Percentiles rank a stretch among this genome's conserved stretches.
Evolutionary conservation across 1,140 invertebrate species (phyloP).

Genomic region (Drosophila azteca): DNA sequence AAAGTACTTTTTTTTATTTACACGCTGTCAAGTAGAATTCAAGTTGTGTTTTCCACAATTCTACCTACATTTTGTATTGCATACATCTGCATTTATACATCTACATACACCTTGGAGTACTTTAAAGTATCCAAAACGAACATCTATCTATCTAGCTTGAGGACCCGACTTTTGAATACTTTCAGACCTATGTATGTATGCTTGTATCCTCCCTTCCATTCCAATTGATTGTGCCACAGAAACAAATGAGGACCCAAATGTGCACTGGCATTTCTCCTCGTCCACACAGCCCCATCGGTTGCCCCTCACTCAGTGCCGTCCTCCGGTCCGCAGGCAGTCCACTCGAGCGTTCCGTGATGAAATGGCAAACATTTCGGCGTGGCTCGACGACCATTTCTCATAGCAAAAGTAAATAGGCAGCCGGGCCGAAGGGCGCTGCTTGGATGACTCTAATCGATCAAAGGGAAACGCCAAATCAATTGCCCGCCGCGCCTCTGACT

Average conservation of each 20-base stretch:
- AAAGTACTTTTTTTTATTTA: too few relatives aligned
- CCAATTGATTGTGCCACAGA: conserved; percentile 37
- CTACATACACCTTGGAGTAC: too few relatives aligned
- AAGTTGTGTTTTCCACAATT: too few relatives aligned
- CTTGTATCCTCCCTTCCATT: background rate
- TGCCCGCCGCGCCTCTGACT: conserved; percentile 52
- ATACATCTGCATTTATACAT: too few relatives aligned
- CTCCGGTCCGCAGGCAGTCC: conserved; percentile 14
- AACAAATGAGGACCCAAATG: conserved; percentile 60
- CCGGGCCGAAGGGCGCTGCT: conserved; percentile 40
- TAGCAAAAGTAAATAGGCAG: conserved; percentile 69
- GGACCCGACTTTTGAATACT: conserved; percentile 32
- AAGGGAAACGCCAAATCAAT: conserved; percentile 77
- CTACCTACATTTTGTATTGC: too few relatives aligned
- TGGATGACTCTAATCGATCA: conserved; percentile 75
- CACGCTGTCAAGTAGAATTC: too few relatives aligned
- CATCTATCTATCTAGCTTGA: too few relatives aligned
- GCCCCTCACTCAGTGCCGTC: too few relatives aligned
- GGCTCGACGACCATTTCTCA: conserved; percentile 54
- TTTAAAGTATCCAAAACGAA: too few relatives aligned
- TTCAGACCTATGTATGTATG: conserved; percentile 2
- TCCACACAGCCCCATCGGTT: too few relatives aligned
- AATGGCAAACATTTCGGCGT: conserved; percentile 59
- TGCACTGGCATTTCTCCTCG: conserved; percentile 33
- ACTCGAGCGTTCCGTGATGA: conserved; percentile 65